Evolutionary conservation across 2,888 invertebrate genomes (phyloP).

Genomic region (Orthonevra nobilis): DNA sequence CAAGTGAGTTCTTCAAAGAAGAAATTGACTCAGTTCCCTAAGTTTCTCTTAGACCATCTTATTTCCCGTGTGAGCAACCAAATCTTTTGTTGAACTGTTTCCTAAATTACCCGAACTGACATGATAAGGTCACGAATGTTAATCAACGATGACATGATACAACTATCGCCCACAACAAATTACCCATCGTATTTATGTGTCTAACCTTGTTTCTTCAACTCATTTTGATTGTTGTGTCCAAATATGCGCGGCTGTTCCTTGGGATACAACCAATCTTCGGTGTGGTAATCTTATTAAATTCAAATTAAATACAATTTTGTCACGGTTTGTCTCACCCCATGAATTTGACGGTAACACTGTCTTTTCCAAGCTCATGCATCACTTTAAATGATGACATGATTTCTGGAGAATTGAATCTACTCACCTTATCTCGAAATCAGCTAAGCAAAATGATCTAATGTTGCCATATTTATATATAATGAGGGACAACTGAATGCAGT

Average conservation of each 20-base stretch:
- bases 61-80: too few relatives aligned
- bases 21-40: too few relatives aligned
- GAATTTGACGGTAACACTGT: conserved; percentile 46
- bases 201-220: conserved; percentile 19
- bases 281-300: conserved; percentile 58
- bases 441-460: conserved; percentile 52
- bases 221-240: conserved; percentile 27
- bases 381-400: conserved; percentile 58
- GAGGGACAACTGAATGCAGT: conserved; percentile 30
- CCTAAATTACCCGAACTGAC: too few relatives aligned
- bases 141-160: conserved; percentile 4
- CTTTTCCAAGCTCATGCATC: conserved; percentile 59
- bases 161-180: conserved; percentile 22
- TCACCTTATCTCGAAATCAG: conserved; percentile 40
- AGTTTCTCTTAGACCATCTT: too few relatives aligned
- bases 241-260: conserved; percentile 16
- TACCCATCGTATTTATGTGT: neutral
- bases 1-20: too few relatives aligned
- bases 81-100: too few relatives aligned
- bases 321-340: conserved; percentile 51
- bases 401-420: conserved; percentile 25
- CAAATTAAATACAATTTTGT: conserved; percentile 63
- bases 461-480: conserved; percentile 13
- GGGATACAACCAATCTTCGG: conserved; percentile 5
- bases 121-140: conserved; percentile 6